Conservation (phyloP, 2,888 invertebrate species). For the Agonum fuliginosum region DNA sequence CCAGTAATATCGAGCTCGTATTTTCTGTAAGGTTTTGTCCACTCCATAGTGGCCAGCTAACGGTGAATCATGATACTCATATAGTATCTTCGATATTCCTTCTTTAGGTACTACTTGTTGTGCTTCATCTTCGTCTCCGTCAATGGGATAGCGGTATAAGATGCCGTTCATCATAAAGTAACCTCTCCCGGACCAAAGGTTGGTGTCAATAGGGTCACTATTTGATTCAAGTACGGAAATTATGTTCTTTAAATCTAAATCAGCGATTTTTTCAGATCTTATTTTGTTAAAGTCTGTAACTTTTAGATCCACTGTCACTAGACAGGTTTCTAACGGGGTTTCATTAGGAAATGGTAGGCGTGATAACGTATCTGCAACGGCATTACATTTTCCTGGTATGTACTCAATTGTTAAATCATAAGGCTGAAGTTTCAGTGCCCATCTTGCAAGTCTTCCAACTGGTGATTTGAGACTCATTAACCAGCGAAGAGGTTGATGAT, state of each 20-base stretch:
- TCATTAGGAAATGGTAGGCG: slow-evolving; percentile 60
- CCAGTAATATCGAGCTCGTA: background rate
- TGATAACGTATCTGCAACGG: slow-evolving; percentile 68
- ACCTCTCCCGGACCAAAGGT: too few species aligned
- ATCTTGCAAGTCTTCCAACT: slow-evolving; percentile 69
- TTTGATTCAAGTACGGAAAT: too few species aligned
- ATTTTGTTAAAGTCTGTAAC: background rate
- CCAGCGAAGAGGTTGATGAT: background rate
- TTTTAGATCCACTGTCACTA: background rate
- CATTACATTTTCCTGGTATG: slow-evolving; percentile 67
- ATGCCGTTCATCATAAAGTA: slow-evolving; percentile 54
- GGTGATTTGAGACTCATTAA: slow-evolving; percentile 63
- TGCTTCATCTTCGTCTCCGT: slow-evolving; percentile 59
- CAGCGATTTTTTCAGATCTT: background rate
- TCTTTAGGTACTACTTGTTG: slow-evolving; percentile 61
- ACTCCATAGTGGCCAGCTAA: slow-evolving; percentile 69
- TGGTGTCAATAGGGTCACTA: too few species aligned
- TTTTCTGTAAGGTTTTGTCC: slow-evolving; percentile 60
- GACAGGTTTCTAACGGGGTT: background rate
- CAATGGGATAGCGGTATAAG: slow-evolving; percentile 53
- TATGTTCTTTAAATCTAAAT: background rate
- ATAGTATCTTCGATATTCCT: slow-evolving; percentile 53
- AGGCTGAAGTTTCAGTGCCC: slow-evolving; percentile 69
- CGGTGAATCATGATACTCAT: slow-evolving; percentile 69
- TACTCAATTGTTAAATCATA: slow-evolving; percentile 68